These are phyloP conservation scores for Poecilia gillii DNA, from an alignment of 2,797 vertebrate species.

Conservation along the genomic window DNA sequence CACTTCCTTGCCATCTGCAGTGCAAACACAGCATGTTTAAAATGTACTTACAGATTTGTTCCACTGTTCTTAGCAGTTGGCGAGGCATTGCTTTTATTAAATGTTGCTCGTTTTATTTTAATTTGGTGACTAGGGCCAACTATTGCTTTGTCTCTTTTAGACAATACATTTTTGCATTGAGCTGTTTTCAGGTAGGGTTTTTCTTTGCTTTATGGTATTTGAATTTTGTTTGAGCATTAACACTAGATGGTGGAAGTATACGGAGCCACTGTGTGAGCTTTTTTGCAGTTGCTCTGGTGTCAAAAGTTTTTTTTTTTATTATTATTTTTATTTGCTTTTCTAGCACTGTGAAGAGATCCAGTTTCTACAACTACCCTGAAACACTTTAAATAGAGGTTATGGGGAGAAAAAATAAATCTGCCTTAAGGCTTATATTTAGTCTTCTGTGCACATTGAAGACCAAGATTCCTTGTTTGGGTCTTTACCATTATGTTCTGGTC, in stretches of 20 bases:
- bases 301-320: neutral
- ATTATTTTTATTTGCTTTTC: neutral
- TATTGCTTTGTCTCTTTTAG: neutral
- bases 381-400: constrained; percentile 14
- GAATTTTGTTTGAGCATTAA: neutral
- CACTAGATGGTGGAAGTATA: neutral
- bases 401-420: constrained; percentile 1
- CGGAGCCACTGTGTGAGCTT: neutral
- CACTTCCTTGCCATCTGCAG: neutral
- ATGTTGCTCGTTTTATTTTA: neutral
- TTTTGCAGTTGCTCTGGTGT: neutral
- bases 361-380: constrained; percentile 1
- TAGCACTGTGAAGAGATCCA: constrained; percentile 3
- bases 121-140: neutral
- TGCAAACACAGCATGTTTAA: constrained; percentile 5
- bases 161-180: neutral
- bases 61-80: neutral
- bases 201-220: neutral
- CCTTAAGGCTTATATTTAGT: constrained; percentile 10
- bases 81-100: constrained; percentile 1
- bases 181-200: neutral
- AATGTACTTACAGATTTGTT: constrained; percentile 9
- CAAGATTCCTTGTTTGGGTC: constrained; percentile 3
- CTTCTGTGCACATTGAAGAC: neutral
- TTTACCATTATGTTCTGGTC: neutral